phyloP scores from a whole-genome alignment of 2,888 invertebrate species.

The Eucriotettix oculatus region DNA sequence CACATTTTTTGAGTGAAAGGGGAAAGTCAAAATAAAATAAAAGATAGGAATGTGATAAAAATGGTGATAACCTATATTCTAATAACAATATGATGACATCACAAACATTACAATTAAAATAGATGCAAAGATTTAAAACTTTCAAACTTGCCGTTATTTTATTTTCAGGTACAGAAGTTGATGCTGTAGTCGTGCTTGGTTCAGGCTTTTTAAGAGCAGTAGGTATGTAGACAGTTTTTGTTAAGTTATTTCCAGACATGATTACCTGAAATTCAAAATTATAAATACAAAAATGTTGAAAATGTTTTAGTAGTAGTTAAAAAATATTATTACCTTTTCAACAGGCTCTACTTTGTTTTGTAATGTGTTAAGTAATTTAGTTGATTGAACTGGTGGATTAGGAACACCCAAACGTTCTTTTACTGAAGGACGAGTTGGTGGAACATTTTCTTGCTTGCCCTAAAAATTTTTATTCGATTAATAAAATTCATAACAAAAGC shows the following conservation, averaged over 20 bases:
- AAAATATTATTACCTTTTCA: constrained; percentile 24
- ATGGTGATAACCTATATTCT: too few species aligned
- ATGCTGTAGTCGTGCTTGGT: constrained; percentile 17
- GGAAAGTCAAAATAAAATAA: too few species aligned
- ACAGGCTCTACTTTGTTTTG: constrained; percentile 6
- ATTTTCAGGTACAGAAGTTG: not conserved
- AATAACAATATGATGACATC: too few species aligned
- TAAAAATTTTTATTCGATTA: constrained; percentile 16
- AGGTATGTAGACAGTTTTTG: constrained; percentile 32
- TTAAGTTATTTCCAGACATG: constrained; percentile 24
- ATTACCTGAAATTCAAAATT: constrained; percentile 17
- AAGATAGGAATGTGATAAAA: too few species aligned
- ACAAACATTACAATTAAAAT: too few species aligned
- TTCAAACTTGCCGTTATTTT: too few species aligned
- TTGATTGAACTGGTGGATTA: constrained; percentile 5
- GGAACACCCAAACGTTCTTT: constrained; percentile 33
- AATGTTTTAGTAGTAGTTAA: not conserved
- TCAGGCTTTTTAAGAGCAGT: constrained; percentile 25
- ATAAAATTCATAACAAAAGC: not conserved
- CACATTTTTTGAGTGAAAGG: too few species aligned
- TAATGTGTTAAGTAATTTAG: constrained; percentile 3
- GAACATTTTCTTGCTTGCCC: constrained; percentile 44
- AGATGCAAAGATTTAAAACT: too few species aligned
- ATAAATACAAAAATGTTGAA: not conserved
- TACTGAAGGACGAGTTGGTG: constrained; percentile 22